Base-by-base conservation (phyloP, 2,888 invertebrate genomes). In the Hermodice carunculata region DNA sequence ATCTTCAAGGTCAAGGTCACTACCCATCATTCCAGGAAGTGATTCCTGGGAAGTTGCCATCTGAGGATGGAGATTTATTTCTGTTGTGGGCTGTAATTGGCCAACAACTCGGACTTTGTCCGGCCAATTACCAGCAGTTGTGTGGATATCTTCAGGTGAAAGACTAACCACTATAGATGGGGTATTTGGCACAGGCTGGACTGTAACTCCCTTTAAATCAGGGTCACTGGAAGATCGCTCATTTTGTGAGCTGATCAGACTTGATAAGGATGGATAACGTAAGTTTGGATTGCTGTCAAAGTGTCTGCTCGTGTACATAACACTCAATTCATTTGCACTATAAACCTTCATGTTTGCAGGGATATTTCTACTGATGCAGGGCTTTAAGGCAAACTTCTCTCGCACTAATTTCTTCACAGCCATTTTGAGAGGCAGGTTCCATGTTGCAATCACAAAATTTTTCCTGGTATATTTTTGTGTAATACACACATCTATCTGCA, bases 311-410 rank as follows among this genome's bases (percentile, higher is more conserved):
- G 6, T 31, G 28, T 31, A 43, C 14, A 46, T 37, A 11, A 49
- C 31, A 19, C 34, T 31, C 3, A 59, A 43, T 26, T 51, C 24
- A 32, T 51, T 44, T 5, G 49, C 59, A 67, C 77, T 76, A 64
- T 80, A 81, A 11, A 82, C 77, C 43, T 76, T 77, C 81, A 83
- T 81, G 51, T 73, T 79, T 37, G 76, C 68, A 5, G 82, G 82
- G 34, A 82, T 76, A 11, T 78, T 76, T 24, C 79, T 72, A 60
- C 81, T 79, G 74, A 79, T 76, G 62, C 79, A 79, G 0, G 82
- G 78, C 48, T 78, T 80, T 17, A 83, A 62, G 0, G 79, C 66
- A 54, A 76, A 75, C 56, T 77, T 78, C 58, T 81, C 77, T 29
- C 77, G 71, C 5, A 81, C 76, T 17, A 81, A 70, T 63, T 75